Evolutionary conservation across 30 jellyfish, hydroid and myxozoan genomes (phyloP).

Genomic region (Aurelia coerulea): DNA sequence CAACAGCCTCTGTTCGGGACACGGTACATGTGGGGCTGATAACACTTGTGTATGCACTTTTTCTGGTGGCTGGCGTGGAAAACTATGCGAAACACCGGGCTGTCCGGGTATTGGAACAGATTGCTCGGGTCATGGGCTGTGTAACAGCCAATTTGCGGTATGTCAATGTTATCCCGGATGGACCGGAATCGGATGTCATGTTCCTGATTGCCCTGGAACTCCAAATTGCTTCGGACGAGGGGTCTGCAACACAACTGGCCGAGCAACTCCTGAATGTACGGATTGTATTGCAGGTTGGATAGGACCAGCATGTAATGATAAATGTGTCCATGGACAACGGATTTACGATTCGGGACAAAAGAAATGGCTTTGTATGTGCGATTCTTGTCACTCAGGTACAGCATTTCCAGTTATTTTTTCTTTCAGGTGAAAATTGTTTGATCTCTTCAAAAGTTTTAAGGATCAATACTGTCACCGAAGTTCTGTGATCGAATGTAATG

Average conservation of each 20-base stretch:
- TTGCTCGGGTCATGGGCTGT: conserved; percentile 60
- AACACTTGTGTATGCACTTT: conserved; percentile 51
- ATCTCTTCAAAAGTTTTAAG: too few relatives aligned
- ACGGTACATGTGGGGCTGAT: conserved; percentile 50
- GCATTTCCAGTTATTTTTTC: too few relatives aligned
- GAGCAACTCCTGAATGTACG: conserved; percentile 67
- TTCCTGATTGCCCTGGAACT: conserved; percentile 78
- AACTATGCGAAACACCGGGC: conserved; percentile 63
- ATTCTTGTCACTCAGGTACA: conserved; percentile 53
- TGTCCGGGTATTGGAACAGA: conserved; percentile 67
- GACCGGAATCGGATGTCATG: conserved; percentile 67
- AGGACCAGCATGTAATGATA: conserved; percentile 79
- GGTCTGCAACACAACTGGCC: conserved; percentile 47
- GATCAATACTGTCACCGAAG: too few relatives aligned
- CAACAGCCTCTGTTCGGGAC: conserved; percentile 68
- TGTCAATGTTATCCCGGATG: conserved; percentile 70
- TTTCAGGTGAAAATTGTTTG: too few relatives aligned
- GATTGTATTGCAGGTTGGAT: conserved; percentile 71
- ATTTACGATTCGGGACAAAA: conserved; percentile 1
- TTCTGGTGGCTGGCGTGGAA: conserved; percentile 75
- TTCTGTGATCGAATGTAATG: too few relatives aligned
- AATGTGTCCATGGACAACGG: conserved; percentile 58
- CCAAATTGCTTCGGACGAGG: conserved; percentile 74
- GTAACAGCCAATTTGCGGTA: conserved; percentile 43
- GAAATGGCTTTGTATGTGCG: conserved; percentile 54